Evolutionary conservation across 2,888 invertebrate genomes (phyloP).

Genomic region (Drosophila conformis): DNA sequence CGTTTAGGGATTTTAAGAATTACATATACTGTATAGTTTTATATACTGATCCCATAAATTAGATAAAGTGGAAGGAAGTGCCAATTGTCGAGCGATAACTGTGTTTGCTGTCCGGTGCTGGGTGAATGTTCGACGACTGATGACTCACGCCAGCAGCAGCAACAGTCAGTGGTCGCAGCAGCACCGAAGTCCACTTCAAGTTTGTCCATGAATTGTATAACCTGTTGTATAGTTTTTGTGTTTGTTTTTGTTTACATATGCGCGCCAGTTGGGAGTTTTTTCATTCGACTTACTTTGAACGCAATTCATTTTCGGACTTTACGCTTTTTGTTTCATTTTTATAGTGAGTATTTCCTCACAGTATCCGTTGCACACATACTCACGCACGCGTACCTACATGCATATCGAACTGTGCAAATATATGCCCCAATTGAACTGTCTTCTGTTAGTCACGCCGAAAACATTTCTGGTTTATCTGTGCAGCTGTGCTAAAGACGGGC

Average conservation of each 20-base stretch:
- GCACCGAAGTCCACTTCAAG: slow-evolving; percentile 51
- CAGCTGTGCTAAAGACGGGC: slow-evolving; percentile 51
- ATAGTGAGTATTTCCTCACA: slow-evolving; percentile 66
- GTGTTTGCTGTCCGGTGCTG: slow-evolving; percentile 29
- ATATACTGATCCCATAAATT: neutral
- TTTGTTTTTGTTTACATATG: slow-evolving; percentile 77
- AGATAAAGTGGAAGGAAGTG: neutral
- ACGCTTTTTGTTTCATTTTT: slow-evolving; percentile 39
- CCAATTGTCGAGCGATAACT: slow-evolving; percentile 2
- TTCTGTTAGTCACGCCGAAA: slow-evolving; percentile 62
- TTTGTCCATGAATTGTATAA: slow-evolving; percentile 79
- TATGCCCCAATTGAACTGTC: slow-evolving; percentile 47
- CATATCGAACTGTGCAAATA: slow-evolving; percentile 9
- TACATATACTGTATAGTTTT: neutral
- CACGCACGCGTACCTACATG: neutral
- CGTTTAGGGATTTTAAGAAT: neutral
- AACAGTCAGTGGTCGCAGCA: slow-evolving; percentile 19
- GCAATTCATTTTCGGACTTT: slow-evolving; percentile 60
- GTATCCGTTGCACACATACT: slow-evolving; percentile 55
- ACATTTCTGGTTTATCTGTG: slow-evolving; percentile 60
- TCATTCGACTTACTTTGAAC: slow-evolving; percentile 60
- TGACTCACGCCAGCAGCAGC: slow-evolving; percentile 50
- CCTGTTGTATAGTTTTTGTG: slow-evolving; percentile 64
- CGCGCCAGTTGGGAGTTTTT: slow-evolving; percentile 39
- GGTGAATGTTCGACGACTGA: slow-evolving; percentile 50